Evolutionary conservation across 2,113 vertebrate genomes (phyloP), one percentile per base, ranked within the genome.

Genomic region (Etheostoma spectabile): DNA sequence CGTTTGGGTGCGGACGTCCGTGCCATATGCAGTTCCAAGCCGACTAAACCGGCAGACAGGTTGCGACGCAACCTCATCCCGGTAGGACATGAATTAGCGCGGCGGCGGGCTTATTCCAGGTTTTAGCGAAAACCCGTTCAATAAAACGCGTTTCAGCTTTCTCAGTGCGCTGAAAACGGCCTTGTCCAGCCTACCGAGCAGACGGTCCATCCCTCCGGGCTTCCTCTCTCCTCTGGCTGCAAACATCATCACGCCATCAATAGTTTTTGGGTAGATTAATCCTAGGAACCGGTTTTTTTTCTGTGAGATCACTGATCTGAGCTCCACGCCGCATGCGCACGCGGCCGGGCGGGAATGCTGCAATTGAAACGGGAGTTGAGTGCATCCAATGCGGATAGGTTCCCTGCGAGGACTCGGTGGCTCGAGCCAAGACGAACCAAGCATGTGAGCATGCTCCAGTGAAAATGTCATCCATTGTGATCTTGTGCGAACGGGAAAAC

Each of bases 1-100:
- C 67, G 84, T 2, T 74, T 6, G 89, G 94, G 68, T 95, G 63
- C 69, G 81, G 0, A 92, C 27, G 0, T 92, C 95, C 0, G 97
- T n/a, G 96, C 95, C 97, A 96, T n/a, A 98, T 93, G 86, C 95
- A 95, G 93, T 97, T 94, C 97, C 98, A 99, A 99, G 93, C 22
- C 91, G 93, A 2, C 63, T 83, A 68, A 83, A 96, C 98, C 22
- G 95, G 92, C 93, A 97, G 80, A 33, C 95, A 96, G 80, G 93
- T 93, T 95, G 42, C 97, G 95, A 83, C 97, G 97, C 57, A 89
- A 89, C 94, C 99, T 96, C 97, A 97, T 97, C 90, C 93, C 91
- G 82, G n/a, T n/a, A n/a, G 83, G 82, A 86, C 90, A 84, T 62
- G 61, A 72, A 84, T 62, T 42, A 61, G 72, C 82, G 70, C 49